Evolutionary conservation across 2,888 invertebrate species (phyloP).

Genomic region (Chaitophorus viminalis): DNA sequence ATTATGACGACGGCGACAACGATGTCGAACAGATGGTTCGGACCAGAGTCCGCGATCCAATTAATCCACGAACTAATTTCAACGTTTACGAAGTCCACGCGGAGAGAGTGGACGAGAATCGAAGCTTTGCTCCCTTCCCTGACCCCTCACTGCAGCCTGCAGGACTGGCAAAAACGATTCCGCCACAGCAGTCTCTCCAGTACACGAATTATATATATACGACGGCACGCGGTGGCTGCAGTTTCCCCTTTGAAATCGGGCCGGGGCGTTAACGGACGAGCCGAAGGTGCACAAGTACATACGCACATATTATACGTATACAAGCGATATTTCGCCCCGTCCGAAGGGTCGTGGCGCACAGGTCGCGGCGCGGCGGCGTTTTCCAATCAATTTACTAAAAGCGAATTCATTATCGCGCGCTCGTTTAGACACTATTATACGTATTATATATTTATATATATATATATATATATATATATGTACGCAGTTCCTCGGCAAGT

Average conservation of each 20-base stretch:
- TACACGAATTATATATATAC: too few relatives aligned
- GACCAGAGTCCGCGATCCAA: not conserved
- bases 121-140: not conserved
- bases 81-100: slow-evolving; percentile 7
- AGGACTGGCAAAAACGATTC: not conserved
- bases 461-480: too few relatives aligned
- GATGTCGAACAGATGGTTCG: not conserved
- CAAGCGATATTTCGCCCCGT: too few relatives aligned
- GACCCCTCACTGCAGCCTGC: too few relatives aligned
- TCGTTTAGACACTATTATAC: too few relatives aligned
- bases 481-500: too few relatives aligned
- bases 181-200: too few relatives aligned
- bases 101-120: not conserved
- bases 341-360: not conserved
- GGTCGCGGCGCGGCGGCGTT: not conserved
- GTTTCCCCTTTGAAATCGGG: not conserved
- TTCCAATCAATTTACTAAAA: slow-evolving; percentile 28
- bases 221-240: too few relatives aligned
- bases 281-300: not conserved
- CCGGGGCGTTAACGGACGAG: not conserved
- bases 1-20: too few relatives aligned
- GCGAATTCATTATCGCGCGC: slow-evolving; percentile 12
- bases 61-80: slow-evolving; percentile 43
- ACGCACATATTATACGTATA: too few relatives aligned
- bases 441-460: too few relatives aligned